Evolutionary conservation across 2,888 invertebrate species (phyloP).

Genomic region (Alloplasta piceator): DNA sequence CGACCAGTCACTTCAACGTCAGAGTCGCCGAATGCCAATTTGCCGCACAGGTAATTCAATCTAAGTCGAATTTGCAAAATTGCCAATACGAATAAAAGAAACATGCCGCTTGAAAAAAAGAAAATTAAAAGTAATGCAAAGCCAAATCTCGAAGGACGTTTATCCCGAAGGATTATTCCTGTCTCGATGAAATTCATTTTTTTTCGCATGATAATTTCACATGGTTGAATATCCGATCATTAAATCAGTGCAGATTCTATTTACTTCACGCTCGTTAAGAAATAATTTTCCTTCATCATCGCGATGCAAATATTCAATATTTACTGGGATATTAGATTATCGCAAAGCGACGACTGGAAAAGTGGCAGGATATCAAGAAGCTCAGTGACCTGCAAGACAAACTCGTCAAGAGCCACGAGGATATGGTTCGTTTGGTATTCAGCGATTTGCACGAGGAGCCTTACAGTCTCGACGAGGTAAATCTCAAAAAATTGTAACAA

Average conservation of each 20-base stretch:
- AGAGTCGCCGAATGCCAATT: constrained; percentile 97
- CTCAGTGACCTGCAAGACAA: constrained; percentile 91
- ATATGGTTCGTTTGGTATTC: constrained; percentile 89
- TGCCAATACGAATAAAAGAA: no score
- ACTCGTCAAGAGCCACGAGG: constrained; percentile 85
- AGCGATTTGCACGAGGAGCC: constrained; percentile 87
- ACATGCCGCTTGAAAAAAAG: no score
- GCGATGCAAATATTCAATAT: constrained; percentile 57
- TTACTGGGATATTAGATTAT: constrained; percentile 84
- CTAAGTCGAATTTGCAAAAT: no score
- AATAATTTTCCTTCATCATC: constrained; percentile 6
- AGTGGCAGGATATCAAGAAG: constrained; percentile 87
- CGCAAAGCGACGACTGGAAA: constrained; percentile 86
- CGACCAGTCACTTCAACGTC: constrained; percentile 95
- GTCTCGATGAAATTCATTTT: no score
- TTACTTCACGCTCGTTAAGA: neutral
- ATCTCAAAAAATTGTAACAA: no score
- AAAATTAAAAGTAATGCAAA: no score
- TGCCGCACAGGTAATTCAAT: constrained; percentile 89
- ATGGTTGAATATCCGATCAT: no score
- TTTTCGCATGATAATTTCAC: no score
- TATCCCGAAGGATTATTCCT: no score
- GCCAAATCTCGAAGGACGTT: no score
- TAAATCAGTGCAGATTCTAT: no score
- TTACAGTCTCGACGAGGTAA: constrained; percentile 89